These are phyloP conservation scores for Epizoanthus scotinus DNA, from an alignment of 92 coral and sea anemone genomes.

Conservation along the genomic window DNA sequence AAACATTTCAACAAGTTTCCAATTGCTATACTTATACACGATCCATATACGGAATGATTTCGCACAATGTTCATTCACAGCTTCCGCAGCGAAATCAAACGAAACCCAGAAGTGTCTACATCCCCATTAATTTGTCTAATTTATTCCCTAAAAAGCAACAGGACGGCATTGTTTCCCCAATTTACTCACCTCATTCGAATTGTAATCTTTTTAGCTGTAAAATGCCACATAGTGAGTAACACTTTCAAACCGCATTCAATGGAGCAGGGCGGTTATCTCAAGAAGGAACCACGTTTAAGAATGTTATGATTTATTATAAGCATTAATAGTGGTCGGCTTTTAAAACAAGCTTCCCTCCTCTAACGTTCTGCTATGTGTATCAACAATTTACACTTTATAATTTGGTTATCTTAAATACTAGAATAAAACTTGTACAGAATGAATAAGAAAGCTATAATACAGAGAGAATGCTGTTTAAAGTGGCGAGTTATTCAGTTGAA, in stretches of 20 bases:
- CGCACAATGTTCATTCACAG: conserved; percentile 23
- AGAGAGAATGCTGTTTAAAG: neutral
- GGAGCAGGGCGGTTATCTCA: neutral
- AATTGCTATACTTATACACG: conserved; percentile 32
- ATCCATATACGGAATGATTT: conserved; percentile 42
- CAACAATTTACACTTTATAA: neutral
- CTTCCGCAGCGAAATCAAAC: conserved; percentile 21
- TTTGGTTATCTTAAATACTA: conserved; percentile 31
- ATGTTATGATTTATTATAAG: conserved; percentile 7
- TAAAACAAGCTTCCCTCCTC: conserved; percentile 27
- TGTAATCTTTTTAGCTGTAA: conserved; percentile 4
- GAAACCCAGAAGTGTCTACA: neutral
- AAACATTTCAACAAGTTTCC: conserved; percentile 38
- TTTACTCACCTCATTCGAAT: neutral
- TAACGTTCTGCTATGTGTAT: neutral
- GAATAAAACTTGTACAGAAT: conserved; percentile 2
- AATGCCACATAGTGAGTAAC: too few species aligned
- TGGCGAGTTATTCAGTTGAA: neutral
- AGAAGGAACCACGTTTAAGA: conserved; percentile 4
- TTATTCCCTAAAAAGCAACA: conserved; percentile 1
- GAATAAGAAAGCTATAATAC: neutral
- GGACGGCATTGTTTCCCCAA: conserved; percentile 8
- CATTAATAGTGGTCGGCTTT: neutral
- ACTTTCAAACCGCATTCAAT: neutral
- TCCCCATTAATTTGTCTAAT: conserved; percentile 5